Evolutionary conservation across 2,113 vertebrate genomes (phyloP).

Genomic region (Ceyx cyanopectus): DNA sequence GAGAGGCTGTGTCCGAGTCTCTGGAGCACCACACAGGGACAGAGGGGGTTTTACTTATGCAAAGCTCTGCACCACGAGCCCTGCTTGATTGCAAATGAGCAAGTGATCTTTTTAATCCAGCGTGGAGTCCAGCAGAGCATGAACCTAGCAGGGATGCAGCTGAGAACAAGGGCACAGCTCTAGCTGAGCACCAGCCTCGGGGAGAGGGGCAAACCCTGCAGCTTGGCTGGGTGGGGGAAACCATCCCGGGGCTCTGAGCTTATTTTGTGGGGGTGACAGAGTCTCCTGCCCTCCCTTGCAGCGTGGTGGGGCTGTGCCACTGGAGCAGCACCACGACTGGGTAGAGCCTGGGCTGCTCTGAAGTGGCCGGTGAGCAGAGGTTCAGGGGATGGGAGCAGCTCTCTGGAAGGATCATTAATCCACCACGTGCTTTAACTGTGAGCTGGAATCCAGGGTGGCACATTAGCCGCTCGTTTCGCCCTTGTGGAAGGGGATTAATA

Average conservation of each 20-base stretch:
- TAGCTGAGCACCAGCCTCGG: too few relatives aligned
- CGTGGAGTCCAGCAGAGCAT: accelerated
- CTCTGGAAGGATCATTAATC: background rate
- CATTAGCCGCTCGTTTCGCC: background rate
- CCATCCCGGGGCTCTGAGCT: background rate
- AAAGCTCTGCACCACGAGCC: background rate
- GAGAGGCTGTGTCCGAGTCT: background rate
- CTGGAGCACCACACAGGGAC: background rate
- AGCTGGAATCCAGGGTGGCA: background rate
- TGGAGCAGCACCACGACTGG: background rate
- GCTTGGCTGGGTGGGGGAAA: background rate
- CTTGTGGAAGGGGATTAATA: slow-evolving; percentile 14
- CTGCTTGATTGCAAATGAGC: background rate
- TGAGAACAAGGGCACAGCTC: background rate
- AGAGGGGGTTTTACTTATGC: background rate
- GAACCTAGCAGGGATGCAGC: accelerated
- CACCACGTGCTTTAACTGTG: background rate
- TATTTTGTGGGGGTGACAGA: accelerated
- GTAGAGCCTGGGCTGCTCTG: background rate
- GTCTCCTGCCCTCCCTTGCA: background rate
- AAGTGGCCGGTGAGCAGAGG: background rate
- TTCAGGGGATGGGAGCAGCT: background rate
- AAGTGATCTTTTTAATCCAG: background rate
- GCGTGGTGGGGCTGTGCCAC: background rate
- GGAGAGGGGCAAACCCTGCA: background rate